Conservation (phyloP, 2,113 vertebrate genomes). For the Xyliphius kryptos region DNA sequence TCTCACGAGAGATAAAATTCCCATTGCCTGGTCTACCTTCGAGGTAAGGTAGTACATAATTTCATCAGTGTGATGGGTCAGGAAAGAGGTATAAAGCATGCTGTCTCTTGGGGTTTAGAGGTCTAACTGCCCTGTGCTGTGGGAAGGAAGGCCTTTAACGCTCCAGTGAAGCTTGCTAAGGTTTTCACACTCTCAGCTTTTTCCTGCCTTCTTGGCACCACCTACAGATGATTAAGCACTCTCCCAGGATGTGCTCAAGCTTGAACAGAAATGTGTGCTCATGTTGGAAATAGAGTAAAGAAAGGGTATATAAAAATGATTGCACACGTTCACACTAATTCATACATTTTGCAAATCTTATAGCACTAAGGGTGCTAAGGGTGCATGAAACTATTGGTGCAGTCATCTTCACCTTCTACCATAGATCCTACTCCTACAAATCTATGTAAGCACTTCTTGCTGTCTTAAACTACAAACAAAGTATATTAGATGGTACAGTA, state of each 20-base stretch:
- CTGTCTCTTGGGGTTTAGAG: neutral
- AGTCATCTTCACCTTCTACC: too few species aligned
- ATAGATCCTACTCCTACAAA: too few species aligned
- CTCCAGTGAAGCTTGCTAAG: constrained; percentile 18
- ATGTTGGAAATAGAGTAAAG: constrained; percentile 1
- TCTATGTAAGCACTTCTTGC: too few species aligned
- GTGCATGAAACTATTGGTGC: too few species aligned
- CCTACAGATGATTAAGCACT: constrained; percentile 16
- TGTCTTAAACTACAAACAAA: too few species aligned
- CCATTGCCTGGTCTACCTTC: constrained; percentile 20
- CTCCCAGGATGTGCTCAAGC: constrained; percentile 1
- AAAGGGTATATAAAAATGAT: constrained; percentile 16
- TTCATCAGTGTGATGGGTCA: constrained; percentile 14
- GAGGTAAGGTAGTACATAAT: constrained; percentile 21
- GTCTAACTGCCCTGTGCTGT: too few species aligned
- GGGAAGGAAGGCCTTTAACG: constrained; percentile 19
- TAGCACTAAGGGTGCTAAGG: too few species aligned
- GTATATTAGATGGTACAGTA: too few species aligned
- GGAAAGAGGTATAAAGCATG: constrained; percentile 16
- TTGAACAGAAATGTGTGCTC: constrained; percentile 16
- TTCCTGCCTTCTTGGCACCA: constrained; percentile 18
- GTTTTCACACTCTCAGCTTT: constrained; percentile 31
- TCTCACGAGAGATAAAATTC: constrained; percentile 11
- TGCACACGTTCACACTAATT: neutral
- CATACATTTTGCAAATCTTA: too few species aligned